Percentiles rank a stretch among this genome's conserved stretches.
These are phyloP conservation scores for Clistopyga incitator DNA, from an alignment of 2,888 invertebrate species.

Conservation along the genomic window DNA sequence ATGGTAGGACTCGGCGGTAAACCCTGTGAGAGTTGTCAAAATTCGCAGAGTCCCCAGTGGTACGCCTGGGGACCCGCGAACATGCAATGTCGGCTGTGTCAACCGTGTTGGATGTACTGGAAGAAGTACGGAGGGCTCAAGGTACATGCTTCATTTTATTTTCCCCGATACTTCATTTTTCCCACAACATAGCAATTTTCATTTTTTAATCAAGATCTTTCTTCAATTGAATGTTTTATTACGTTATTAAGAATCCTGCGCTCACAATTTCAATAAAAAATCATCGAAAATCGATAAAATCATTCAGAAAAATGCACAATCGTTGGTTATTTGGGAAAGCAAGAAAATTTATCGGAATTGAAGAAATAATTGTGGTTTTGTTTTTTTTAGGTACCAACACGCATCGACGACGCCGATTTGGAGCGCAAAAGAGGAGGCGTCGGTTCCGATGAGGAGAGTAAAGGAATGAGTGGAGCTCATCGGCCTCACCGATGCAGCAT, in stretches of 20 bases:
- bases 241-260: too few species aligned
- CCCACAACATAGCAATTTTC: too few species aligned
- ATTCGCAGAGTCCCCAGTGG: slow-evolving; percentile 94
- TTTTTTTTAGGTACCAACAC: slow-evolving; percentile 78
- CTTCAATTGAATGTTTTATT: too few species aligned
- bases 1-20: slow-evolving; percentile 87
- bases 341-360: too few species aligned
- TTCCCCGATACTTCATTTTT: neutral
- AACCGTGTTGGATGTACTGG: slow-evolving; percentile 98
- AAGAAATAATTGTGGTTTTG: too few species aligned
- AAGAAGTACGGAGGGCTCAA: slow-evolving; percentile 99
- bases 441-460: slow-evolving; percentile 83
- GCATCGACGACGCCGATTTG: slow-evolving; percentile 81
- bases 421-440: slow-evolving; percentile 81
- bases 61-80: slow-evolving; percentile 98
- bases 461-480: slow-evolving; percentile 87
- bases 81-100: slow-evolving; percentile 96
- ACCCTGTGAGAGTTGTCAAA: slow-evolving; percentile 95
- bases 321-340: too few species aligned
- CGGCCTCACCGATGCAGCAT: slow-evolving; percentile 95
- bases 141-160: slow-evolving; percentile 81
- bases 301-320: too few species aligned
- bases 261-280: too few species aligned
- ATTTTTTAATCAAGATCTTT: too few species aligned
- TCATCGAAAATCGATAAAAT: too few species aligned